Conservation (phyloP, 2,797 vertebrate species). For the Malacoraja senta region DNA sequence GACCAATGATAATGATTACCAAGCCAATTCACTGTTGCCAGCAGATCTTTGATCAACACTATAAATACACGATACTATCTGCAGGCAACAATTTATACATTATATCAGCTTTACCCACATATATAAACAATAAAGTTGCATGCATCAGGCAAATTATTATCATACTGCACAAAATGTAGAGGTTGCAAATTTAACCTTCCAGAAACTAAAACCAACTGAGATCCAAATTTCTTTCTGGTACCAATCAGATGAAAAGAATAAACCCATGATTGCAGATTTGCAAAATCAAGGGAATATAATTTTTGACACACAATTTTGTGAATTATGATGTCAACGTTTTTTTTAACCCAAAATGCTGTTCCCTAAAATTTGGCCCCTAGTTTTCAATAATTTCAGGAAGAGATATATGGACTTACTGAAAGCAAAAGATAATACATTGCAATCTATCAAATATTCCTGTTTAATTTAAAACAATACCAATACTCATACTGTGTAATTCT, state of each 20-base stretch:
- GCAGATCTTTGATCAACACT: conserved; percentile 8
- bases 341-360: conserved; percentile 11
- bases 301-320: conserved; percentile 25
- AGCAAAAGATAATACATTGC: background rate
- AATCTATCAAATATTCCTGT: conserved; percentile 21
- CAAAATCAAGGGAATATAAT: conserved; percentile 25
- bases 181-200: background rate
- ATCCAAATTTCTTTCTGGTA: conserved; percentile 20
- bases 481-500: background rate
- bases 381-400: conserved; percentile 26
- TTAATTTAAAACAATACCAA: conserved; percentile 29
- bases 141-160: background rate
- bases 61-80: background rate
- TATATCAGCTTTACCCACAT: background rate
- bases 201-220: conserved; percentile 4
- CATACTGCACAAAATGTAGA: background rate
- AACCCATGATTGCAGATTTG: conserved; percentile 11
- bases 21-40: background rate
- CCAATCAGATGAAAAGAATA: background rate
- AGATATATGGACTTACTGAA: background rate
- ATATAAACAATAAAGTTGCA: conserved; percentile 9
- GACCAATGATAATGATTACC: background rate
- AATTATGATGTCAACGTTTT: conserved; percentile 17
- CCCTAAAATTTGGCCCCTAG: conserved; percentile 22
- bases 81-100: background rate